Evolutionary conservation across 2,888 invertebrate genomes (phyloP).

Genomic region (Drosophila kuntzei): DNA sequence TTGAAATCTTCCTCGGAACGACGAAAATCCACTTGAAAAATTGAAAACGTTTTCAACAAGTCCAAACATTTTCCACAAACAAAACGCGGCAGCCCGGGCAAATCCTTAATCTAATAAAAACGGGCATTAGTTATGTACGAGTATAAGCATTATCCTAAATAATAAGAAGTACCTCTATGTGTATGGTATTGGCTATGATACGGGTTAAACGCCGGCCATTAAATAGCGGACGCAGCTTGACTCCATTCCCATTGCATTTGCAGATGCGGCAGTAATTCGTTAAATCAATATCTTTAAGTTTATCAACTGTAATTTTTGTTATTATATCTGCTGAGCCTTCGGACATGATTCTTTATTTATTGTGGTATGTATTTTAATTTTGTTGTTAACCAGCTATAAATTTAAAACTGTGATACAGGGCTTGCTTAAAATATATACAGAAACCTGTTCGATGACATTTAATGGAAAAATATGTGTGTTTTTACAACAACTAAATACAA

Average conservation of each 20-base stretch:
- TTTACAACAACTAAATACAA: not conserved
- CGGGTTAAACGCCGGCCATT: constrained; percentile 43
- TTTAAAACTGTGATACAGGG: constrained; percentile 4
- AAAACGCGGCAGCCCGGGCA: constrained; percentile 48
- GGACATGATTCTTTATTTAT: constrained; percentile 29
- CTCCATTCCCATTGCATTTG: constrained; percentile 21
- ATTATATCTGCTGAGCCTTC: not conserved
- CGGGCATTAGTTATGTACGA: not conserved
- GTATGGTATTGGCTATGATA: constrained; percentile 52
- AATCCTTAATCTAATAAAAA: constrained; percentile 37
- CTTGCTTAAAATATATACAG: not conserved
- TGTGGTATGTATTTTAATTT: constrained; percentile 22
- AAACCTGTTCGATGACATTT: not conserved
- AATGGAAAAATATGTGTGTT: not conserved
- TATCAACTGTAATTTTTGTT: constrained; percentile 17
- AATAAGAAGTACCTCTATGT: constrained; percentile 38
- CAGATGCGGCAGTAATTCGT: constrained; percentile 49
- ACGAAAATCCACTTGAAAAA: constrained; percentile 50
- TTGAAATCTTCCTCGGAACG: constrained; percentile 52
- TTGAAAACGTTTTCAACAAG: constrained; percentile 40
- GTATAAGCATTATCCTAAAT: not conserved
- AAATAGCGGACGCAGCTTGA: constrained; percentile 49
- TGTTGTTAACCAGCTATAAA: constrained; percentile 12
- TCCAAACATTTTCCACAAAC: constrained; percentile 43
- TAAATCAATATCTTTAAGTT: constrained; percentile 28